Evolutionary conservation across 2,797 vertebrate species (phyloP).

Genomic region (Danionella dracula): DNA sequence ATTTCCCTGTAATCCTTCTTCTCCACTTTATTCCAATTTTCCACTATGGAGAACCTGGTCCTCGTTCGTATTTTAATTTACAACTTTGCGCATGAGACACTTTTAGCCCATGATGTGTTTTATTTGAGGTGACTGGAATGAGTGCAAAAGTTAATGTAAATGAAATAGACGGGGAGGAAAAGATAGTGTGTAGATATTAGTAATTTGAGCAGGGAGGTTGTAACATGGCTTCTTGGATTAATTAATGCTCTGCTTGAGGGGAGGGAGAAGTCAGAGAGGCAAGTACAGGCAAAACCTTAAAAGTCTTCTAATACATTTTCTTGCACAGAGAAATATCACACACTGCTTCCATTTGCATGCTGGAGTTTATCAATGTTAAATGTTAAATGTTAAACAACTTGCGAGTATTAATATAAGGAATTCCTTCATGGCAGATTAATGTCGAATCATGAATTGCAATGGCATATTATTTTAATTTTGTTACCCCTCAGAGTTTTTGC

Average conservation of each 20-base stretch:
- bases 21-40: neutral
- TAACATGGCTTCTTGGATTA: conserved; percentile 63
- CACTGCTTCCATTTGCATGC: neutral
- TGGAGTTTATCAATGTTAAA: neutral
- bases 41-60: neutral
- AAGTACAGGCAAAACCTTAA: conserved; percentile 1
- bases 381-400: neutral
- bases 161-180: conserved; percentile 6
- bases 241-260: conserved; percentile 71
- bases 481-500: neutral
- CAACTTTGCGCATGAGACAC: neutral
- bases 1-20: neutral
- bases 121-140: conserved; percentile 23
- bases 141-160: conserved; percentile 29
- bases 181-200: conserved; percentile 25
- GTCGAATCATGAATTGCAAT: neutral
- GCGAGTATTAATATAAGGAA: neutral
- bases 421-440: neutral
- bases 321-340: neutral
- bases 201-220: conserved; percentile 49
- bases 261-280: conserved; percentile 53
- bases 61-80: conserved; percentile 20
- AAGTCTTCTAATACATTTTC: neutral
- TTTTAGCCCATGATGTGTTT: neutral
- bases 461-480: conserved; percentile 11